Conservation (phyloP, 2,888 invertebrate genomes). For the Sylvicola cinctus region DNA sequence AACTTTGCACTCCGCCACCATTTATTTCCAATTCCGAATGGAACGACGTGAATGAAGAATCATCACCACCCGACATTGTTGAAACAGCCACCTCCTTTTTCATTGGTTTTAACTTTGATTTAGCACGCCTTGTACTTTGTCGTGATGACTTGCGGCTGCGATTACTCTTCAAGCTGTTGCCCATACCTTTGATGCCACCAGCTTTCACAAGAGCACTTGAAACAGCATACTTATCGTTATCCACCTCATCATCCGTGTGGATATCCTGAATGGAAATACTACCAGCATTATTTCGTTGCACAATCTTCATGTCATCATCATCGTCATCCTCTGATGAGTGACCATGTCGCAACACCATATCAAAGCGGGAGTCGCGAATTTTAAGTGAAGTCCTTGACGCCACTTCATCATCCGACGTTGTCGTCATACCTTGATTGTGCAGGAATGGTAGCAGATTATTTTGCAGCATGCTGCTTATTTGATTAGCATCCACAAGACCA, state of each 20-base stretch:
- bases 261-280: slow-evolving; percentile 14
- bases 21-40: slow-evolving; percentile 27
- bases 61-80: slow-evolving; percentile 10
- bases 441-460: slow-evolving; percentile 24
- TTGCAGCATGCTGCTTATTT: slow-evolving; percentile 19
- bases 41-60: slow-evolving; percentile 19
- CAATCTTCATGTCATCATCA: slow-evolving; percentile 8
- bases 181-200: slow-evolving; percentile 11
- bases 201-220: slow-evolving; percentile 9
- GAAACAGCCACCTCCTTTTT: neutral
- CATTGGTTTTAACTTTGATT: slow-evolving; percentile 7
- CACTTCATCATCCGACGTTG: slow-evolving; percentile 23
- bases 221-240: slow-evolving; percentile 10
- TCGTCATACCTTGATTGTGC: slow-evolving; percentile 24
- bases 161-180: slow-evolving; percentile 16
- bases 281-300: slow-evolving; percentile 1
- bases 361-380: slow-evolving; percentile 22
- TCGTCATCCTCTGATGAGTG: slow-evolving; percentile 14
- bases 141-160: slow-evolving; percentile 20
- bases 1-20: slow-evolving; percentile 20
- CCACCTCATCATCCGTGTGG: slow-evolving; percentile 9
- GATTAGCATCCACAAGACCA: slow-evolving; percentile 17
- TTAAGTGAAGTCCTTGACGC: slow-evolving; percentile 21
- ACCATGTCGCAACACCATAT: slow-evolving; percentile 21
- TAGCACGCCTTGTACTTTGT: slow-evolving; percentile 8